phyloP scores from a whole-genome alignment of 2,113 vertebrate species.

The Seriola aureovittata region DNA sequence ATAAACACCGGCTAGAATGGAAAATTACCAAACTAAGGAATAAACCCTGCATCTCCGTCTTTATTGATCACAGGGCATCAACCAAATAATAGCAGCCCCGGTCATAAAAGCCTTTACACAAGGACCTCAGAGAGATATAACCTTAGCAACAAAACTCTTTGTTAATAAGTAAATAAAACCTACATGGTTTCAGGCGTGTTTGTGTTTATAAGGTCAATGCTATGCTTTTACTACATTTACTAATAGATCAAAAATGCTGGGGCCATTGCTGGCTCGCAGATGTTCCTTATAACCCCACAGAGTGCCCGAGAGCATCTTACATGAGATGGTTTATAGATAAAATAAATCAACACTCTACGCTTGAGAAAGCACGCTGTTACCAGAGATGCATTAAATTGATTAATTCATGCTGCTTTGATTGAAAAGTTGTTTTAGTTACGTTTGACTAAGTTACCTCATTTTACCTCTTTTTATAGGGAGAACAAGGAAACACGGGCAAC shows the following conservation, averaged over 20 bases:
- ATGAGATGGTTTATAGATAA: constrained; percentile 31
- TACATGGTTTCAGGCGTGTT: constrained; percentile 51
- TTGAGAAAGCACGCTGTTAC: constrained; percentile 24
- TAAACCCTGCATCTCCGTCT: constrained; percentile 27
- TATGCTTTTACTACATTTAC: constrained; percentile 65
- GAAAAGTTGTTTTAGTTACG: neutral
- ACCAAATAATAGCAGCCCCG: constrained; percentile 14
- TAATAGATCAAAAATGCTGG: constrained; percentile 61
- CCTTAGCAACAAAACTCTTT: constrained; percentile 24
- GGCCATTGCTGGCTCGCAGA: constrained; percentile 60
- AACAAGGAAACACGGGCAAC: constrained; percentile 87
- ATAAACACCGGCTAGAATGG: constrained; percentile 48
- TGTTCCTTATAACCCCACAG: constrained; percentile 54
- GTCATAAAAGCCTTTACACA: constrained; percentile 46
- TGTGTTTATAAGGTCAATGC: constrained; percentile 77
- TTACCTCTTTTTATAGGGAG: constrained; percentile 84
- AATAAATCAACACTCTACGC: constrained; percentile 32
- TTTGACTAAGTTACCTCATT: neutral
- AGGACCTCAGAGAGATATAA: constrained; percentile 38
- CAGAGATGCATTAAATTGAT: constrained; percentile 19
- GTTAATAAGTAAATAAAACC: constrained; percentile 54
- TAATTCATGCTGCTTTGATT: constrained; percentile 10
- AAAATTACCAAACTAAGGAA: constrained; percentile 47
- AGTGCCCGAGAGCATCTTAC: constrained; percentile 37
- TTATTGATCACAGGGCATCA: constrained; percentile 52